phyloP scores from a whole-genome alignment of 2,888 invertebrate species.

The Pherbina coryleti region DNA sequence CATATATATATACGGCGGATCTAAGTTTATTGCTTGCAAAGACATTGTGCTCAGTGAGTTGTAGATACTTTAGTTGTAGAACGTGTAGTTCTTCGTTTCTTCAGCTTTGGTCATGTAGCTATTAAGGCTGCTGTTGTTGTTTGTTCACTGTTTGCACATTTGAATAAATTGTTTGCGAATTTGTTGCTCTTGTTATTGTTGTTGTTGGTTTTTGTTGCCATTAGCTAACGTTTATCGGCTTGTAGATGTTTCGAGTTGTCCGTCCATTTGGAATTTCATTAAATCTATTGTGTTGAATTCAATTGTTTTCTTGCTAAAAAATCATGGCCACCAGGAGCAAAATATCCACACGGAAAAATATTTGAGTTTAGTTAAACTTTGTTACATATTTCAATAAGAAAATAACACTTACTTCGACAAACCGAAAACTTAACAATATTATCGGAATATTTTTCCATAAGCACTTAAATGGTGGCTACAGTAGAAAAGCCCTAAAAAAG shows the following conservation, averaged over 20 bases:
- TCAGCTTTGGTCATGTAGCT: neutral
- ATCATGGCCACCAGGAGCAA: neutral
- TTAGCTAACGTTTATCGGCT: neutral
- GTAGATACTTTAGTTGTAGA: neutral
- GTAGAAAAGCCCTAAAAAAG: no score
- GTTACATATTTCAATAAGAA: no score
- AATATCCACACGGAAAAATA: neutral
- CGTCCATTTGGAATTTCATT: neutral
- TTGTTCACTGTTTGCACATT: neutral
- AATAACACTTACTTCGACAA: no score
- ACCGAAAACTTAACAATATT: no score
- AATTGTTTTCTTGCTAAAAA: neutral
- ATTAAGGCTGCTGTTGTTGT: neutral
- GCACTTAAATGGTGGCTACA: no score
- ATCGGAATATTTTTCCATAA: no score
- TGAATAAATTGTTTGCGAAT: conserved; percentile 24
- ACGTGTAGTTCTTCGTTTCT: neutral
- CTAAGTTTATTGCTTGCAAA: neutral
- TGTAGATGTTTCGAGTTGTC: neutral
- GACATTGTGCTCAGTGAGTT: no score
- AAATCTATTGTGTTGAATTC: neutral
- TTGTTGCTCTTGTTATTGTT: conserved; percentile 1
- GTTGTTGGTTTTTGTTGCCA: neutral
- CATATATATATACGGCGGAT: neutral
- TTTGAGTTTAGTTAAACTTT: no score